phyloP scores from a whole-genome alignment of 2,113 vertebrate genomes.

The Myiagra hebetior region DNA sequence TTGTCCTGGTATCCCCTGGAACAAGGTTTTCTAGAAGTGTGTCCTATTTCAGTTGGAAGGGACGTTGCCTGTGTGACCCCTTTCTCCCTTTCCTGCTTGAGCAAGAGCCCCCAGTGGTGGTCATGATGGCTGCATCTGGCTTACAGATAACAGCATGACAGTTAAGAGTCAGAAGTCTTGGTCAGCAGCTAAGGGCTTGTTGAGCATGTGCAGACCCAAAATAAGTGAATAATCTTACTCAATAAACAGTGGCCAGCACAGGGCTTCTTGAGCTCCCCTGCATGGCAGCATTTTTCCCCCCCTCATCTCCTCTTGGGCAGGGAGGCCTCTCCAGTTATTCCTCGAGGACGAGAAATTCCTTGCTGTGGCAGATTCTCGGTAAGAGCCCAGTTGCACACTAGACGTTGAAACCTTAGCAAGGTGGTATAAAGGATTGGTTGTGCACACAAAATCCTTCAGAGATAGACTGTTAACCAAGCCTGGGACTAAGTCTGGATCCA shows the following conservation, averaged over 20 bases:
- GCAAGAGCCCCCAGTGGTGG: not conserved
- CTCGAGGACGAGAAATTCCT: not conserved
- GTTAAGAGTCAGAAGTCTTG: not conserved
- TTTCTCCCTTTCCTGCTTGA: not conserved
- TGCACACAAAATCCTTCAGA: not conserved
- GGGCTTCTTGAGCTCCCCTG: not conserved
- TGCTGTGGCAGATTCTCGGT: accelerated
- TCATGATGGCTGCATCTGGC: not conserved
- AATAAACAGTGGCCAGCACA: no score
- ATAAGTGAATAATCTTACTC: not conserved
- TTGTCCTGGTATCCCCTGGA: not conserved
- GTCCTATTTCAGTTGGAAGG: not conserved
- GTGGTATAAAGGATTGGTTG: not conserved
- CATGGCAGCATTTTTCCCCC: accelerated
- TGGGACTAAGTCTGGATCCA: not conserved
- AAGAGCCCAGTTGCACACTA: not conserved
- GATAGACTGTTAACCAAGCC: not conserved
- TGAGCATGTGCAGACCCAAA: not conserved
- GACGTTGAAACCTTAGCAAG: not conserved
- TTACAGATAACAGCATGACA: not conserved
- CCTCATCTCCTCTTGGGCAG: not conserved
- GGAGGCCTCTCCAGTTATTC: not conserved
- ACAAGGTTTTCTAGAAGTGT: not conserved
- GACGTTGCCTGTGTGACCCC: not conserved
- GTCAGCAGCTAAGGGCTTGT: accelerated